phyloP scores from a whole-genome alignment of 1,140 invertebrate species.

The Octopus sinensis region DNA sequence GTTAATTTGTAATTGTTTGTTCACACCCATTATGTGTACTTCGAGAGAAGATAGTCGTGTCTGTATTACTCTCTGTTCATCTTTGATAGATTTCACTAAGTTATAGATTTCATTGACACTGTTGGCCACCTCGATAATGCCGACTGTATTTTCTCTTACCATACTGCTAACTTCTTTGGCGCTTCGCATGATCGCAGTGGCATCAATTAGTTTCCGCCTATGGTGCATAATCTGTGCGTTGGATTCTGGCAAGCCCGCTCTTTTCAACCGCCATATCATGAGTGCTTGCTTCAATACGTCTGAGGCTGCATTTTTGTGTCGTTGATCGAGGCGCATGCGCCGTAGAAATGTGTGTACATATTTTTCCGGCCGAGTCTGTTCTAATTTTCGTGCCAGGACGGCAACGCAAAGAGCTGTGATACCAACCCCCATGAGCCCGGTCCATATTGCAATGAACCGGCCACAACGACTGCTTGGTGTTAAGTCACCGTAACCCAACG shows the following conservation, averaged over 20 bases:
- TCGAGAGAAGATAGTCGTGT: not conserved
- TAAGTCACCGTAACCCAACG: slow-evolving; percentile 55
- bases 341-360: slow-evolving; percentile 45
- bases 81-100: not conserved
- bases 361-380: slow-evolving; percentile 38
- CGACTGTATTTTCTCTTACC: slow-evolving; percentile 11
- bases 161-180: slow-evolving; percentile 21
- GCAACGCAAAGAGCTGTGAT: slow-evolving; percentile 51
- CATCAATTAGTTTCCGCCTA: slow-evolving; percentile 36
- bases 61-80: slow-evolving; percentile 6
- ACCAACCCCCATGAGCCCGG: slow-evolving; percentile 48
- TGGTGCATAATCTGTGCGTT: slow-evolving; percentile 32
- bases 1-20: not conserved
- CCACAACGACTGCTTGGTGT: slow-evolving; percentile 52
- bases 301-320: slow-evolving; percentile 35
- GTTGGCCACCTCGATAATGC: slow-evolving; percentile 13
- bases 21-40: not conserved
- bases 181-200: slow-evolving; percentile 39
- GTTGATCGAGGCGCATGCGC: slow-evolving; percentile 36
- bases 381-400: slow-evolving; percentile 41
- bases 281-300: slow-evolving; percentile 40
- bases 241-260: slow-evolving; percentile 24
- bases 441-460: slow-evolving; percentile 47
- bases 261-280: slow-evolving; percentile 31
- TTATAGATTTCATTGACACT: slow-evolving; percentile 12